phyloP scores from a whole-genome alignment of 2,888 invertebrate genomes.

The Callosobruchus maculatus region DNA sequence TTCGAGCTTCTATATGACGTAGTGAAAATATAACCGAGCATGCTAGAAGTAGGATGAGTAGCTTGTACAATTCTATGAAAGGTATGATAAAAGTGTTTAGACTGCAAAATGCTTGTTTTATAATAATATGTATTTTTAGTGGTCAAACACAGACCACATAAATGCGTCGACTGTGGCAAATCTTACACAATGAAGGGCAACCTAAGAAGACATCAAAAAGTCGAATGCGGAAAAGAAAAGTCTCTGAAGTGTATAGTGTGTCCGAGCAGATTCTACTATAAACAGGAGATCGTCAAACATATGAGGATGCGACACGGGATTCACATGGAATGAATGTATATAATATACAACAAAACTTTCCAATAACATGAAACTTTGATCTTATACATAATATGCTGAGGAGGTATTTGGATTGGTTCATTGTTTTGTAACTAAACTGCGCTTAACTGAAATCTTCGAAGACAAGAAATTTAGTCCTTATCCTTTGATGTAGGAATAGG shows the following conservation, averaged over 20 bases:
- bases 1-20: neutral
- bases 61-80: neutral
- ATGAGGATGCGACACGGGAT: slow-evolving; percentile 10
- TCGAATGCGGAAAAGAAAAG: slow-evolving; percentile 56
- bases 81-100: neutral
- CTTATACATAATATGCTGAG: no score
- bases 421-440: no score
- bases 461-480: no score
- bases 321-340: neutral
- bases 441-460: no score
- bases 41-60: neutral
- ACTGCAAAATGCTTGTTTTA: neutral
- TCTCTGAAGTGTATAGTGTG: slow-evolving; percentile 14
- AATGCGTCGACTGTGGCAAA: slow-evolving; percentile 11
- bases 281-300: slow-evolving; percentile 31
- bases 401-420: no score
- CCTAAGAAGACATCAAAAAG: slow-evolving; percentile 17
- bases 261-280: slow-evolving; percentile 32
- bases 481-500: no score
- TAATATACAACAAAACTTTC: no score
- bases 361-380: no score
- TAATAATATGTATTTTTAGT: neutral
- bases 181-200: slow-evolving; percentile 12
- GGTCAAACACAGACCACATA: neutral
- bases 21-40: neutral